Conservation (phyloP, 2,113 vertebrate species). For the Archocentrus centrarchus region DNA sequence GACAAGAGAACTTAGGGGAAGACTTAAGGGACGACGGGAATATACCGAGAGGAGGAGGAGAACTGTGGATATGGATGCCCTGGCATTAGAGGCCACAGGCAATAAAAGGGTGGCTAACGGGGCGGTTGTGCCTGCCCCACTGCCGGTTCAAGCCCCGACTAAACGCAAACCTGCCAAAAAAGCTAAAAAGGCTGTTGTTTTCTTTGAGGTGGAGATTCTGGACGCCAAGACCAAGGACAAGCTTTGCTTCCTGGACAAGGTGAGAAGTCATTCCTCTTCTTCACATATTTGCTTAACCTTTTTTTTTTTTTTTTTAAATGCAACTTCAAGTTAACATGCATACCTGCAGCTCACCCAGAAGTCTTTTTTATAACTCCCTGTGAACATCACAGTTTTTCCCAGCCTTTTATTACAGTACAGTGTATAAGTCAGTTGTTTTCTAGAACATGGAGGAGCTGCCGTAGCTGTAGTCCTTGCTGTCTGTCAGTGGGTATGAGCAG, state of each 20-base stretch:
- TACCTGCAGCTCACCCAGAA: not conserved
- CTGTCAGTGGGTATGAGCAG: not conserved
- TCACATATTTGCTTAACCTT: not conserved
- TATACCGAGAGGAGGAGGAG: conserved; percentile 50
- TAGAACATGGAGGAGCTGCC: conserved; percentile 21
- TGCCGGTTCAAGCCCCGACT: not conserved
- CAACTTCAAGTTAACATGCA: not conserved
- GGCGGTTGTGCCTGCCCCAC: not conserved
- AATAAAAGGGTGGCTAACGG: conserved; percentile 66
- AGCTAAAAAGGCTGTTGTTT: conserved; percentile 91
- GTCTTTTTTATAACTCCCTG: not conserved
- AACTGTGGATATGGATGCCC: conserved; percentile 80
- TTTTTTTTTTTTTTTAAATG: not conserved
- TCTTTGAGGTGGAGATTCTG: conserved; percentile 99
- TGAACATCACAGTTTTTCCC: not conserved
- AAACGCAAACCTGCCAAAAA: conserved; percentile 86
- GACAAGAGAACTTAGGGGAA: conserved; percentile 25
- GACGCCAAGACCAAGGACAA: conserved; percentile 94
- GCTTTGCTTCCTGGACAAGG: conserved; percentile 97
- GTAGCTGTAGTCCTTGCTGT: not conserved
- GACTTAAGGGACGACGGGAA: conserved; percentile 26
- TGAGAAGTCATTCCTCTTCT: conserved; percentile 61
- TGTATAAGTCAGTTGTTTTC: conserved; percentile 27
- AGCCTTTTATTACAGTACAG: not conserved
- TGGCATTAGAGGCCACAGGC: conserved; percentile 81